Base-by-base conservation (phyloP, 2,797 vertebrate species). In the Schizopygopsis pylzovi region DNA sequence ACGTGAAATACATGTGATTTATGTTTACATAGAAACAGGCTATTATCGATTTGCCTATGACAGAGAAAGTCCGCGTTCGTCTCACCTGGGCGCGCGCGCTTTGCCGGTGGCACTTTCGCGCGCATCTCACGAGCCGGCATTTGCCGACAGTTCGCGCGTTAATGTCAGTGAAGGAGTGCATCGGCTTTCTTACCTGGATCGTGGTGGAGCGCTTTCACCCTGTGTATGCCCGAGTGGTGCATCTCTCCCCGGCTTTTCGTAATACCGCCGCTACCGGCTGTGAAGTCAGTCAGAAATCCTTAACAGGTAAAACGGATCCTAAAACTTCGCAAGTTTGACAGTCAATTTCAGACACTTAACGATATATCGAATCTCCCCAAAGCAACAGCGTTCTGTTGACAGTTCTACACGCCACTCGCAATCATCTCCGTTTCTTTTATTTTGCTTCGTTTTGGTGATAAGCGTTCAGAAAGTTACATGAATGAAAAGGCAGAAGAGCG, bases 151-250 rank as follows among this genome's bases (percentile, higher is more conserved):
- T 65, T 80, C 5, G 52, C 70, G 37, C 47, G 20, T n/a, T 33
- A 52, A 61, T 71, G 41, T 70, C 25, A 33, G 20, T 41, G n/a
- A 18, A 13, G 22, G 65, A 79, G 54, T 7, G 65, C 79, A 56
- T 49, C 33, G 18, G 20, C 39, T 72, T 20, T 73, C 87, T 71
- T 89, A 89, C 88, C 88, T 89, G 83, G 76, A 7, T 85, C 77
- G 65, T 87, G 80, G 20, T 70, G 71, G 65, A 89, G 68, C 16
- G 61, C 86, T 85, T 83, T 87, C n/a, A 79, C 75, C 79, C 73
- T 85, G 28, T 85, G 88, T 45, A 86, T 81, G 18, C 82, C 71
- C 41, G 82, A 67, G 83, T 85, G 86, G 47, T 86, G 82, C 85
- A 88, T 86, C 85, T 83, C 87, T 71, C 81, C 65, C 45, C 33